Evolutionary conservation across 2,888 invertebrate species (phyloP).

Genomic region (Philaethria dido): DNA sequence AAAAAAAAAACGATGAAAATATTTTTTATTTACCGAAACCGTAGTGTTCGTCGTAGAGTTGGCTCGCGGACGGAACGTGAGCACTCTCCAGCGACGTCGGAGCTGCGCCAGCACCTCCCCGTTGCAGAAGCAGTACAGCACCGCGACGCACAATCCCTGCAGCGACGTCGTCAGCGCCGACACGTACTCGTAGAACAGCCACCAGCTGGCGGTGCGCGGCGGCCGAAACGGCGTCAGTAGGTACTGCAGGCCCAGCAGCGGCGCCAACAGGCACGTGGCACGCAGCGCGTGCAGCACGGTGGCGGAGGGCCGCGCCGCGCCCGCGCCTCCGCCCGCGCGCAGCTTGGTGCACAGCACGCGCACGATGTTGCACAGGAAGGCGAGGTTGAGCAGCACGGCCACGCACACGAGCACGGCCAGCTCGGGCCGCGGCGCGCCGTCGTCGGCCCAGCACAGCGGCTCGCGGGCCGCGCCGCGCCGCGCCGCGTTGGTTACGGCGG

Average conservation of each 20-base stretch:
- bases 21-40: constrained; percentile 88
- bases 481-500: constrained; percentile 86
- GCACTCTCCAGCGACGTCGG: constrained; percentile 93
- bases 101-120: constrained; percentile 96
- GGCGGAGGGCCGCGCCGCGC: constrained; percentile 82
- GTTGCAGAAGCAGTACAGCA: constrained; percentile 97
- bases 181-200: constrained; percentile 91
- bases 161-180: constrained; percentile 94
- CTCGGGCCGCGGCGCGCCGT: constrained; percentile 87
- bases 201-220: constrained; percentile 87
- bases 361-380: constrained; percentile 95
- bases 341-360: constrained; percentile 93
- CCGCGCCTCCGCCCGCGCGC: constrained; percentile 85
- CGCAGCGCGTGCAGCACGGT: constrained; percentile 89
- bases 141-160: constrained; percentile 96
- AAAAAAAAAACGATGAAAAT: no score
- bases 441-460: constrained; percentile 89
- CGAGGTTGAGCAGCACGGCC: constrained; percentile 91
- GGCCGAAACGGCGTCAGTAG: constrained; percentile 94
- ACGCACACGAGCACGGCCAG: constrained; percentile 90
- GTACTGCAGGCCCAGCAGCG: constrained; percentile 95
- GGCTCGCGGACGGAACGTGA: constrained; percentile 90
- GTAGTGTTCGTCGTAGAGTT: constrained; percentile 94
- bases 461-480: constrained; percentile 84
- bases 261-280: constrained; percentile 93